Evolutionary conservation across 2,113 vertebrate species (phyloP), one percentile per base, ranked within the genome.

Genomic region (Rana temporaria): DNA sequence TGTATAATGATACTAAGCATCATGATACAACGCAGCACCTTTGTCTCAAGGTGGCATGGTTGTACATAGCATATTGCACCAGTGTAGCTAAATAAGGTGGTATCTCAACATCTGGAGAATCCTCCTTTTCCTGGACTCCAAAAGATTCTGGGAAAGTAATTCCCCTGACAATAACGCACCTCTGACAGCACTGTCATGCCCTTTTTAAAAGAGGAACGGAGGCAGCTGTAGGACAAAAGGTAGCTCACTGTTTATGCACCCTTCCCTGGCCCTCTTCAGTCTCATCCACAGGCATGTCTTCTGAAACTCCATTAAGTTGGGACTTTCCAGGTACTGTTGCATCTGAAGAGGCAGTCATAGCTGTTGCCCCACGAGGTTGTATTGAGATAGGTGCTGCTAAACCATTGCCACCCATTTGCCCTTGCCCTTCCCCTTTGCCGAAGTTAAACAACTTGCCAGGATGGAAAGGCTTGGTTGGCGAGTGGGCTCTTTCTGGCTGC

Each of bases 401-500:
- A 86, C 95, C 95, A 38, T 95, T 96, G 0, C 90, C 87, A n/a
- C 92, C 92, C 93, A 91, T 18, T 38, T 78, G 81, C 9, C 86
- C 15, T 85, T 94, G 93, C 0, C 92, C 92, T 81, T 94, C 93
- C 74, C 93, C 88, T 57, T 75, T 75, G 1, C 90, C 94, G 0
- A 97, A 97, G 69, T 95, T 94, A 90, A 97, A 97, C 59, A 97
- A 93, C 85, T 96, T 97, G 82, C 95, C 89, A 0, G 97, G 95
- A 42, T 98, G 97, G 94, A 98, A 98, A 82, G 97, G 93, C 86
- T 98, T 98, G 89, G 94, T 97, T 67, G 97, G 97, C 0, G 97
- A 99, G 91, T 96, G 97, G 67, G 94, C 95, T 86, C 94, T 95
- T 89, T 98, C 97, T 3, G 94, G 93, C 84, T 86, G 86, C 0